Evolutionary conservation across 1,140 invertebrate species (phyloP).

Genomic region (Colletes gigas): DNA sequence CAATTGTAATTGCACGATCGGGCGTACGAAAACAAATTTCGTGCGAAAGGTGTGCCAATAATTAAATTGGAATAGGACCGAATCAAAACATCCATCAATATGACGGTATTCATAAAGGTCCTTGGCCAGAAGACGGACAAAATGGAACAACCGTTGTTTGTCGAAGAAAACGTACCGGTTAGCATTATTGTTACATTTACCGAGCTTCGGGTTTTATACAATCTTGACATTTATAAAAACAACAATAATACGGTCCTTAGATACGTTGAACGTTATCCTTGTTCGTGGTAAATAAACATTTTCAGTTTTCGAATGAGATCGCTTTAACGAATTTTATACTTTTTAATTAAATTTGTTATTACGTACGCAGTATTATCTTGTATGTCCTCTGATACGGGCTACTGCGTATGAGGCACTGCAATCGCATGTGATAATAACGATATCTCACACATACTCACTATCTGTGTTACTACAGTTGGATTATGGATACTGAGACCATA

Average conservation of each 20-base stretch:
- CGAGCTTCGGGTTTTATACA: neutral
- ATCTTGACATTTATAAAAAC: neutral
- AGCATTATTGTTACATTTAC: conserved; percentile 50
- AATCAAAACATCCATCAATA: conserved; percentile 66
- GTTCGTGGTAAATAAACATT: conserved; percentile 3
- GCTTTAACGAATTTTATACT: neutral
- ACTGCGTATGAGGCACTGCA: neutral
- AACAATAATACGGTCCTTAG: neutral
- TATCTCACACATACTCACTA: neutral
- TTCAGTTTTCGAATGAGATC: neutral
- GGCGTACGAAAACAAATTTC: neutral
- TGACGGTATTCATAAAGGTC: conserved; percentile 87
- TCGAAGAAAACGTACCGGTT: conserved; percentile 74
- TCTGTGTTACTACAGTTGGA: neutral
- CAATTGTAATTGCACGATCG: neutral
- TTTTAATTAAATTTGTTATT: neutral
- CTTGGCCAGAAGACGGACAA: conserved; percentile 84
- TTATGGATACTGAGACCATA: neutral
- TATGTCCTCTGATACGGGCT: neutral
- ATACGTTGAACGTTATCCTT: neutral
- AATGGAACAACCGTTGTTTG: conserved; percentile 84
- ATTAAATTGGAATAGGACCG: neutral
- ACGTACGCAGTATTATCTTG: neutral
- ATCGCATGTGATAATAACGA: conserved; percentile 1
- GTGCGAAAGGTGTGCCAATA: neutral